Base-by-base conservation (phyloP, 2,797 vertebrate genomes). In the Cyprinodon diabolis region DNA sequence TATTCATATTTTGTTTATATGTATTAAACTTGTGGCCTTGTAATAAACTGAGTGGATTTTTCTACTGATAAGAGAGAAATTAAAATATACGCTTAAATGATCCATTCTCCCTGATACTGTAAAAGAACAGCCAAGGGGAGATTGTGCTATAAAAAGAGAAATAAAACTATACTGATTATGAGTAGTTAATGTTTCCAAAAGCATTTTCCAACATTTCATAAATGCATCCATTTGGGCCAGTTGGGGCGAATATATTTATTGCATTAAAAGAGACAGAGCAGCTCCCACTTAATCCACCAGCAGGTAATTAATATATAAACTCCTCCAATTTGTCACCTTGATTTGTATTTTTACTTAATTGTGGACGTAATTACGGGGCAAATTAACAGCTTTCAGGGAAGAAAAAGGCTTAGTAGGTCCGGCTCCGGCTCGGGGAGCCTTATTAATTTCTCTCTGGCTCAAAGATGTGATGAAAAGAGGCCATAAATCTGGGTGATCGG, bases 301-400 rank as follows among this genome's bases (percentile, higher is more conserved):
- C 7, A 93, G 92, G 96, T 98, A 97, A 99, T 99, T 97, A 96
- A 97, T 97, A 96, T 97, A 96, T 97, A 97, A 98, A 98, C 96
- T 96, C 94, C 95, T 93, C 91, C 95, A 71, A 97, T 98, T 97
- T 97, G 97, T 98, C 97, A 98, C 91, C 83, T 94, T 98, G 97
- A 99, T 99, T 98, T 98, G 97, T 99, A 96, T 97, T 97, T 97
- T 94, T 30, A 96, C 95, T 97, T 99, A 98, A 98, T 98, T 98
- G 97, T 97, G 96, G 97, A 97, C 96, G 97, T 98, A 98, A 99
- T 99, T 98, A 98, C 94, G 92, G 96, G 91, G 94, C 95, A 96
- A 97, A 97, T 97, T 95, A 97, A 97, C 96, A 96, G 96, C 96
- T 97, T 96, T 97, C 95, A 96, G 55, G 95, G 95, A 97, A 97